These are phyloP conservation scores for Sialis fuliginosa DNA, from an alignment of 2,888 invertebrate genomes.

Conservation along the genomic window DNA sequence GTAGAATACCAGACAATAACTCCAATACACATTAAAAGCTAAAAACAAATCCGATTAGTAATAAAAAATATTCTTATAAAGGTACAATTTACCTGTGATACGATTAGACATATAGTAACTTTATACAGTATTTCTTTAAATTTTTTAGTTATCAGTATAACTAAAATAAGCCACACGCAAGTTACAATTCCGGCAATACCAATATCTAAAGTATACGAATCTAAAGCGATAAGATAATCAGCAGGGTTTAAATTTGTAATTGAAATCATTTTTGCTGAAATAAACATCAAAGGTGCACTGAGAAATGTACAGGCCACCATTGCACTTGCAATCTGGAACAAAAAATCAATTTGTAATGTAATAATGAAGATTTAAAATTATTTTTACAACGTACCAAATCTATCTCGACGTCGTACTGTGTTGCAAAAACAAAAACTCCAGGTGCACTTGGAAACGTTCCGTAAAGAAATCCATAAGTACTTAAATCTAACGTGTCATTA, in stretches of 20 bases:
- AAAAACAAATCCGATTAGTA: slow-evolving; percentile 8
- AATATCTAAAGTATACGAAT: slow-evolving; percentile 65
- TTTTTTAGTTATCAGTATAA: slow-evolving; percentile 58
- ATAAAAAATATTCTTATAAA: not conserved
- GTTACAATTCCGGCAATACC: slow-evolving; percentile 63
- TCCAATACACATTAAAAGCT: slow-evolving; percentile 51
- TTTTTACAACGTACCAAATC: slow-evolving; percentile 48
- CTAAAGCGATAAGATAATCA: slow-evolving; percentile 60
- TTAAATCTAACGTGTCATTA: slow-evolving; percentile 62
- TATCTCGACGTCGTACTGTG: slow-evolving; percentile 68
- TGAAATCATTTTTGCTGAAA: slow-evolving; percentile 85
- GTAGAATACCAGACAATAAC: slow-evolving; percentile 56
- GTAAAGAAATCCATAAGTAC: slow-evolving; percentile 87
- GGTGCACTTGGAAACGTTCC: slow-evolving; percentile 94
- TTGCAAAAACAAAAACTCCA: slow-evolving; percentile 88
- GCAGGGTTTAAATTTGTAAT: slow-evolving; percentile 47
- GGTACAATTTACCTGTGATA: slow-evolving; percentile 52
- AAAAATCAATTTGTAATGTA: slow-evolving; percentile 2
- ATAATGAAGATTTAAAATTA: slow-evolving; percentile 5
- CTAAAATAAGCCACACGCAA: slow-evolving; percentile 58
- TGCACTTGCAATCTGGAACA: slow-evolving; percentile 62
- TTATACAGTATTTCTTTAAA: slow-evolving; percentile 65
- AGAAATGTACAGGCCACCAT: slow-evolving; percentile 91
- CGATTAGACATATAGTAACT: slow-evolving; percentile 57
- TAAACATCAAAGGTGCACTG: slow-evolving; percentile 88